A percentile compares a stretch with the other conserved stretches of the same genome.
phyloP scores from a whole-genome alignment of 2,888 invertebrate species.

The Brenthis ino region DNA sequence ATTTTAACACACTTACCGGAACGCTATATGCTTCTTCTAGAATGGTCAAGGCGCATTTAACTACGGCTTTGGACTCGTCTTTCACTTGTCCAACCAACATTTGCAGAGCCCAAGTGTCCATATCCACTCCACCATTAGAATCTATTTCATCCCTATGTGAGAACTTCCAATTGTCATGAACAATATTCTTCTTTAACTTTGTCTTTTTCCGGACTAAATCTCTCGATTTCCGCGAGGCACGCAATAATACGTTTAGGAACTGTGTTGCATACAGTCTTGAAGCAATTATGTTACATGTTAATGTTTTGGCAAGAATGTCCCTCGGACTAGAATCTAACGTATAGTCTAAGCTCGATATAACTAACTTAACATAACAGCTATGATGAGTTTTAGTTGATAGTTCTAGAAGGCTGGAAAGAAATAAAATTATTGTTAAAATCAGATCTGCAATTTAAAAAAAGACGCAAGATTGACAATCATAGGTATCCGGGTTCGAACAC shows the following conservation, averaged over 20 bases:
- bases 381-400: slow-evolving; percentile 92
- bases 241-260: slow-evolving; percentile 92
- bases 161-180: slow-evolving; percentile 58
- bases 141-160: slow-evolving; percentile 57
- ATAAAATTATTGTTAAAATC: background rate
- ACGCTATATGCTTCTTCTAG: slow-evolving; percentile 97
- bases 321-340: slow-evolving; percentile 87
- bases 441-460: background rate
- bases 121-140: slow-evolving; percentile 75
- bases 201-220: slow-evolving; percentile 71
- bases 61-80: slow-evolving; percentile 91
- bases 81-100: slow-evolving; percentile 92
- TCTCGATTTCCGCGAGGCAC: slow-evolving; percentile 83
- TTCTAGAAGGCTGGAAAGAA: slow-evolving; percentile 85
- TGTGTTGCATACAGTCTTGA: slow-evolving; percentile 93
- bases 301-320: slow-evolving; percentile 83
- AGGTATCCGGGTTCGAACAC: too few species aligned
- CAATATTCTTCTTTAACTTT: slow-evolving; percentile 65
- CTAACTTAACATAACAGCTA: slow-evolving; percentile 96
- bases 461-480: too few species aligned
- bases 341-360: slow-evolving; percentile 96
- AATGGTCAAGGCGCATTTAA: slow-evolving; percentile 89
- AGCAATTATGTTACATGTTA: slow-evolving; percentile 81
- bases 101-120: slow-evolving; percentile 93
- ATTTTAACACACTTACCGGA: slow-evolving; percentile 79